Evolutionary conservation across 1,140 invertebrate genomes (phyloP).

Genomic region (Musca domestica): DNA sequence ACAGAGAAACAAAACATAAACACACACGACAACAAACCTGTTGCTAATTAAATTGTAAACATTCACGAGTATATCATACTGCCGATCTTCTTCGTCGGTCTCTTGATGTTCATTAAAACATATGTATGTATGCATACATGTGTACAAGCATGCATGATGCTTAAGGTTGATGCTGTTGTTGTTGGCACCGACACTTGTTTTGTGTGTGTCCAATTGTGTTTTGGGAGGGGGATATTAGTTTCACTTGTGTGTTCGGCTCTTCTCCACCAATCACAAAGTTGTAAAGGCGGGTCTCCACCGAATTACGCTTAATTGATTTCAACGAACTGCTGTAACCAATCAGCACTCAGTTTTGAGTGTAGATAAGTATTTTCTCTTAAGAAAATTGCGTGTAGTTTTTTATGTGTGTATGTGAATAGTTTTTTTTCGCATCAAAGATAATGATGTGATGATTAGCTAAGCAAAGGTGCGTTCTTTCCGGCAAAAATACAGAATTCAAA

Average conservation of each 20-base stretch:
- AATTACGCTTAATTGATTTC: slow-evolving; percentile 21
- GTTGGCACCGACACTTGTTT: slow-evolving; percentile 2
- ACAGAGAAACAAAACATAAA: neutral
- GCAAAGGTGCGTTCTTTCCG: too few relatives aligned
- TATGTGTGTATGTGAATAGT: too few relatives aligned
- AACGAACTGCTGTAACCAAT: slow-evolving; percentile 19
- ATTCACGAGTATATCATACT: neutral
- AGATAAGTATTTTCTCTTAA: too few relatives aligned
- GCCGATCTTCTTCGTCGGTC: neutral
- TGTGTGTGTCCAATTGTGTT: neutral
- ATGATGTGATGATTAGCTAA: too few relatives aligned
- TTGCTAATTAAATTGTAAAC: neutral
- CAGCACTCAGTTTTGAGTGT: neutral
- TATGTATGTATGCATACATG: too few relatives aligned
- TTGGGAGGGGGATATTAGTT: neutral
- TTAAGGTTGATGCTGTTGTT: slow-evolving; percentile 10
- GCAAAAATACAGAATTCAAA: too few relatives aligned
- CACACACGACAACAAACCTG: neutral
- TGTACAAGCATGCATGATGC: too few relatives aligned
- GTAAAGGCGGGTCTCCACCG: slow-evolving; percentile 19
- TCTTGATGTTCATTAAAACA: too few relatives aligned
- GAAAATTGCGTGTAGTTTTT: too few relatives aligned
- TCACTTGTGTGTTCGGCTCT: neutral
- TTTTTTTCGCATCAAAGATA: too few relatives aligned
- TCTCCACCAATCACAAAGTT: neutral